A percentile compares a stretch with the other conserved stretches of the same genome.
Evolutionary conservation across 2,888 invertebrate genomes (phyloP).

Genomic region (Chaetogeoica ovagalla): DNA sequence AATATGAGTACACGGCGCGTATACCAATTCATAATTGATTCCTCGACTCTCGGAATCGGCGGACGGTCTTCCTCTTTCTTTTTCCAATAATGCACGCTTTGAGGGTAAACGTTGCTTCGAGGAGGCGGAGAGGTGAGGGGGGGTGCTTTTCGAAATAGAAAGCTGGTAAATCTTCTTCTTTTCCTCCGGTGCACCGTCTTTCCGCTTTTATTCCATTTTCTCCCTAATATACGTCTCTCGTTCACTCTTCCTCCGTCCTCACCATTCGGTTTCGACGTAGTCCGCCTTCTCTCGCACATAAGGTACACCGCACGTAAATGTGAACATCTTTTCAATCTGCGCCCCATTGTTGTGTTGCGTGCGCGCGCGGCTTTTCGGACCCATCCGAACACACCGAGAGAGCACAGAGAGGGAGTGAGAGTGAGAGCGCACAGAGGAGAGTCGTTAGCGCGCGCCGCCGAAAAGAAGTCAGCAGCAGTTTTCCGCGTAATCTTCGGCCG

Average conservation of each 20-base stretch:
- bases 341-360: constrained; percentile 40
- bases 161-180: constrained; percentile 33
- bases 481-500: constrained; percentile 33
- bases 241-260: background rate
- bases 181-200: background rate
- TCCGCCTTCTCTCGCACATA: background rate
- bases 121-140: background rate
- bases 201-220: constrained; percentile 48
- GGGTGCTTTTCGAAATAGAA: constrained; percentile 7
- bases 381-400: constrained; percentile 14
- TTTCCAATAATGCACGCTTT: constrained; percentile 31
- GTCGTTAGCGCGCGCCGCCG: constrained; percentile 41
- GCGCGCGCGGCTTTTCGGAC: constrained; percentile 47
- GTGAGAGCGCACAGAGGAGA: background rate
- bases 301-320: background rate
- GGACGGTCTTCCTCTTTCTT: background rate
- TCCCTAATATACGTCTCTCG: constrained; percentile 31
- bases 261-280: background rate
- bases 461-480: constrained; percentile 49
- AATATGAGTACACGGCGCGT: no score
- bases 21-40: constrained; percentile 45
- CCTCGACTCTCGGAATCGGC: constrained; percentile 28
- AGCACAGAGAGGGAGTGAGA: background rate
- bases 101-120: constrained; percentile 8
- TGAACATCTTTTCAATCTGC: constrained; percentile 51